Conservation (phyloP, 2,797 vertebrate species). For the Alcedo atthis region DNA sequence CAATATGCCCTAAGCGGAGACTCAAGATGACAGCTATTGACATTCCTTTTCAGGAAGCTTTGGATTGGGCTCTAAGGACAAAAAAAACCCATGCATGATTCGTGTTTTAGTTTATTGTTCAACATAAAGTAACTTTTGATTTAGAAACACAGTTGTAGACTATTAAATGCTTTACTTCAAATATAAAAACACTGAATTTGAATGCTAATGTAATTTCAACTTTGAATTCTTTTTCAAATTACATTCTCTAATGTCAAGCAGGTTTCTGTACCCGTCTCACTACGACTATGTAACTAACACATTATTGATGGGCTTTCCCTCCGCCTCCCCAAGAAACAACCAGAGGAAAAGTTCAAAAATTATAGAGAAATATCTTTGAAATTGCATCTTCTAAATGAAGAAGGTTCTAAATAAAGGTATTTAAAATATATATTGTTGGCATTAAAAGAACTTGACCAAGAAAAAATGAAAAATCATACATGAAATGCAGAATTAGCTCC, state of each 20-base stretch:
- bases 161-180: neutral
- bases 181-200: neutral
- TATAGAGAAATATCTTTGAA: neutral
- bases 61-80: neutral
- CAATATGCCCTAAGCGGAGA: neutral
- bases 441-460: neutral
- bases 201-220: neutral
- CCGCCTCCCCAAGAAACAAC: neutral
- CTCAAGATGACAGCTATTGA: neutral
- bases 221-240: neutral
- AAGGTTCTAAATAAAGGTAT: neutral
- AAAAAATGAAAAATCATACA: neutral
- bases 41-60: neutral
- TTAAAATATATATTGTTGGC: neutral
- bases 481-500: neutral
- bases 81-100: neutral
- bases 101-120: neutral
- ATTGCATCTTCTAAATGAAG: neutral
- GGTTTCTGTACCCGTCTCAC: neutral
- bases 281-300: accelerated
- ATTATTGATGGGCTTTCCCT: neutral
- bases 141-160: neutral
- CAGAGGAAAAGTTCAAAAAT: neutral
- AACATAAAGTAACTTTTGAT: neutral
- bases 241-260: neutral